Conservation (phyloP, 1,140 invertebrate species). For the Caenorhabditis tropicalis region DNA sequence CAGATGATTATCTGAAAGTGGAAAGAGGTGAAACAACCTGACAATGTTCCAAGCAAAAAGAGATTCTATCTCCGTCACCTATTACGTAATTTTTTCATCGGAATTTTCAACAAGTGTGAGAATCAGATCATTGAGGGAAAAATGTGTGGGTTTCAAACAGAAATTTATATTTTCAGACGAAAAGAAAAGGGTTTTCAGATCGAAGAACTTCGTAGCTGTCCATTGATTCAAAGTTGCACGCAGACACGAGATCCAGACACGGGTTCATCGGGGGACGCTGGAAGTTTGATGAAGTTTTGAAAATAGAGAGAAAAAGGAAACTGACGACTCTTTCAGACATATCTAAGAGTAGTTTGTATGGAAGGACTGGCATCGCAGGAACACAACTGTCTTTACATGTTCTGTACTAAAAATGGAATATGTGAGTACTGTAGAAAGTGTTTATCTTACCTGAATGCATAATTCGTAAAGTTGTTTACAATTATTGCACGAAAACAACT, state of each 20-base stretch:
- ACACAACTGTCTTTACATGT: constrained; percentile 11
- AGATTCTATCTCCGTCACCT: background rate
- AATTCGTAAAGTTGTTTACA: background rate
- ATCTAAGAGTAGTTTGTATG: background rate
- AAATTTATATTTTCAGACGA: background rate
- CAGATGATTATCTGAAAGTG: background rate
- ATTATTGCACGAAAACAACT: background rate
- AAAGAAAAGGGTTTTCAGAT: constrained; percentile 24
- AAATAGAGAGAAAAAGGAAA: too few species aligned
- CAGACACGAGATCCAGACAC: background rate
- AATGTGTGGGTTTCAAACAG: too few species aligned
- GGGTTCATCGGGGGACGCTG: constrained; percentile 20
- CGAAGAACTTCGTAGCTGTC: constrained; percentile 12
- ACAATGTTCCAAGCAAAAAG: constrained; percentile 1
- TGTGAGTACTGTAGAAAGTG: too few species aligned
- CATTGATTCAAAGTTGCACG: constrained; percentile 8
- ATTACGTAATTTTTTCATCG: constrained; percentile 1
- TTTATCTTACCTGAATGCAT: background rate
- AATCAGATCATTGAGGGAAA: background rate
- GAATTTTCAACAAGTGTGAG: background rate
- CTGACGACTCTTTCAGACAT: background rate
- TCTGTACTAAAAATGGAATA: background rate
- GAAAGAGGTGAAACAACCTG: constrained; percentile 21
- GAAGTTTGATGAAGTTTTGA: background rate
- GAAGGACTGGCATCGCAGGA: background rate